Percentiles rank a stretch among this genome's conserved stretches.
These are phyloP conservation scores for Epiblema foenella DNA, from an alignment of 2,888 invertebrate genomes.

Conservation along the genomic window DNA sequence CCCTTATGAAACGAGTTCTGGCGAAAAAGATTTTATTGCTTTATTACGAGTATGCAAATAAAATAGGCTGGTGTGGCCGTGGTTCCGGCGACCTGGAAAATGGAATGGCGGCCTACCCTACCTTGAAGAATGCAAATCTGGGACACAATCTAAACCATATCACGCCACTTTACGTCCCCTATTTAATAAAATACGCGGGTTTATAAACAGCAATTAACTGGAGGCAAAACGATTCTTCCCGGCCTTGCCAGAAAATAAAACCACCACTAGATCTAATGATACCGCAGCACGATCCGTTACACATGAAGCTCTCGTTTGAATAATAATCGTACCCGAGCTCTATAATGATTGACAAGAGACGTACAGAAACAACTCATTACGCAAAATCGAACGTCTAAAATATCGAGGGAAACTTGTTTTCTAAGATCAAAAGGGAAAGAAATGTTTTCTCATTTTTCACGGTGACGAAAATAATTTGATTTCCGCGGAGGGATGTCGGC, in stretches of 20 bases:
- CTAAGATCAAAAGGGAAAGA: constrained; percentile 70
- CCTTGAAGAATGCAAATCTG: constrained; percentile 65
- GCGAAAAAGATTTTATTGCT: constrained; percentile 62
- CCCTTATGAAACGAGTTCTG: constrained; percentile 55
- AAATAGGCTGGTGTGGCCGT: constrained; percentile 53
- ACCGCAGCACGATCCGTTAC: constrained; percentile 54
- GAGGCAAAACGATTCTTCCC: constrained; percentile 23
- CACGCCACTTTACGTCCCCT: constrained; percentile 50
- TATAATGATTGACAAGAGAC: constrained; percentile 55
- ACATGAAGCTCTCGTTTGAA: constrained; percentile 49
- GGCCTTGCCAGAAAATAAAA: constrained; percentile 17
- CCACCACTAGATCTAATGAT: constrained; percentile 55
- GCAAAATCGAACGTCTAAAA: constrained; percentile 68
- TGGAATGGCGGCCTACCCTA: constrained; percentile 60
- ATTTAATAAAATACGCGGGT: constrained; percentile 20
- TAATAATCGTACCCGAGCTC: constrained; percentile 47
- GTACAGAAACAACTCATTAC: constrained; percentile 64
- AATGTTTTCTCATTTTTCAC: constrained; percentile 74
- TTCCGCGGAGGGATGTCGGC: constrained; percentile 70
- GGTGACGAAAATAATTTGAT: constrained; percentile 78
- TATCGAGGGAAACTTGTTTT: constrained; percentile 67
- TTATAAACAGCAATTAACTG: constrained; percentile 25
- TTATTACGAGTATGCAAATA: constrained; percentile 69
- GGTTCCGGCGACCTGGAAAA: constrained; percentile 62
- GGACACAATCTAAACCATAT: constrained; percentile 64